Conservation (phyloP, 2,888 invertebrate genomes). For the Sinopyrophorus schimmeli region DNA sequence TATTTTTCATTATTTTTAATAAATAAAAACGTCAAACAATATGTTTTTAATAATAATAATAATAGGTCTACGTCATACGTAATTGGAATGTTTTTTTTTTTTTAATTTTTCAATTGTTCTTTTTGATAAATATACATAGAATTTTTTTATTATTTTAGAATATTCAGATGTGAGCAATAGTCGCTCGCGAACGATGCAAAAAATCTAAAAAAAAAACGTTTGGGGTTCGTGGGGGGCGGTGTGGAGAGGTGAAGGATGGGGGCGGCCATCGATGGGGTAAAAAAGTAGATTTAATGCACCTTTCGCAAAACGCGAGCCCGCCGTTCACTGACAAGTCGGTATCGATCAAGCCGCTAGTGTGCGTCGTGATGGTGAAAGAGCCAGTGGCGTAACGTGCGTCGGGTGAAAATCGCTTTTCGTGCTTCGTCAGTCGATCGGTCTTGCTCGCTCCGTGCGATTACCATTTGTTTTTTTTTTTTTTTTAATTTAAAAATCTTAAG, state of each 20-base stretch:
- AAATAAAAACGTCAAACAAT: constrained; percentile 24
- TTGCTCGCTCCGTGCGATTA: constrained; percentile 39
- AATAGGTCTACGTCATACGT: constrained; percentile 52
- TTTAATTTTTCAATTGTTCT: too few species aligned
- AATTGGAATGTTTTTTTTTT: constrained; percentile 51
- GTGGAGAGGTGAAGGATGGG: too few species aligned
- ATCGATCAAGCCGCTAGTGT: constrained; percentile 47
- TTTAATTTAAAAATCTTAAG: too few species aligned
- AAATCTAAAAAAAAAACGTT: too few species aligned
- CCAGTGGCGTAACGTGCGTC: constrained; percentile 22
- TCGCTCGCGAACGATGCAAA: constrained; percentile 38
- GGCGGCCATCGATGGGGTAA: too few species aligned
- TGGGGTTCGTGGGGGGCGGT: too few species aligned
- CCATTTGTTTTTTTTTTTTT: too few species aligned
- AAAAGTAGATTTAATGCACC: constrained; percentile 40
- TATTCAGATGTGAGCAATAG: constrained; percentile 58
- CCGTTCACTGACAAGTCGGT: constrained; percentile 52
- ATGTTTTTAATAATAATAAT: constrained; percentile 2
- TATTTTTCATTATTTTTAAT: constrained; percentile 49
- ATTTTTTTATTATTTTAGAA: constrained; percentile 57
- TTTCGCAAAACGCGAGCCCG: constrained; percentile 50
- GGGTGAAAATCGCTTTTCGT: constrained; percentile 24
- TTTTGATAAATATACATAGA: constrained; percentile 54
- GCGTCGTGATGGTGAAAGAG: constrained; percentile 34
- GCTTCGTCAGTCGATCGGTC: constrained; percentile 41